Conservation (phyloP, 2,797 vertebrate species). For the Acipenser transmontanus region DNA sequence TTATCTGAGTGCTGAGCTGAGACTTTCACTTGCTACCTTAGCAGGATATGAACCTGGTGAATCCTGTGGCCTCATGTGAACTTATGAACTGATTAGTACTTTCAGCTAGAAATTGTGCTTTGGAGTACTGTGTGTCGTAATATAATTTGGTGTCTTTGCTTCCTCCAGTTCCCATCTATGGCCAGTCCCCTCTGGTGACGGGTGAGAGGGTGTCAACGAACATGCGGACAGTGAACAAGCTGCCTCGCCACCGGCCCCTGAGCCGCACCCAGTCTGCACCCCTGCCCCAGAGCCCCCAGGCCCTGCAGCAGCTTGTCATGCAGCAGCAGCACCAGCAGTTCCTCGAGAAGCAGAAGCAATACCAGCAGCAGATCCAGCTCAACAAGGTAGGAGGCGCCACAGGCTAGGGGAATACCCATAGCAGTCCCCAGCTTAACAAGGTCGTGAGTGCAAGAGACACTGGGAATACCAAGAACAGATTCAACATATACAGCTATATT, state of each 20-base stretch:
- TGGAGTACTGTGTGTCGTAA: too few species aligned
- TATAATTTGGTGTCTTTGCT: not conserved
- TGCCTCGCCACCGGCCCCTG: constrained; percentile 80
- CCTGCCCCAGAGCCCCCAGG: constrained; percentile 84
- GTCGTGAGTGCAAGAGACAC: constrained; percentile 30
- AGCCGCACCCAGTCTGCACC: constrained; percentile 89
- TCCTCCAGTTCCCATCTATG: constrained; percentile 76
- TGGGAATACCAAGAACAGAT: not conserved
- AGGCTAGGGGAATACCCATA: not conserved
- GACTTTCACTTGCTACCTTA: too few species aligned
- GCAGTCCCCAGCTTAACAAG: constrained; percentile 54
- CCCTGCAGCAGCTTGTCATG: constrained; percentile 86
- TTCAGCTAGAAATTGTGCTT: too few species aligned
- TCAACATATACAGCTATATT: too few species aligned
- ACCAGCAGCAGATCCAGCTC: constrained; percentile 62
- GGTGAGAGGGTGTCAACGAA: constrained; percentile 70
- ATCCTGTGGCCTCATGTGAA: too few species aligned
- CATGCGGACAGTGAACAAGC: constrained; percentile 72
- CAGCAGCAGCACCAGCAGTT: constrained; percentile 90
- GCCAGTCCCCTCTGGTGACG: constrained; percentile 81
- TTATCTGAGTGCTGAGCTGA: too few species aligned
- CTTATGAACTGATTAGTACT: too few species aligned
- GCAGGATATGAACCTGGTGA: too few species aligned
- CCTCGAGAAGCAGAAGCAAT: constrained; percentile 79
- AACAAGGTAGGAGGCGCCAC: constrained; percentile 57